phyloP scores from a whole-genome alignment of 2,113 vertebrate species.

The Oostethus manadensis region DNA sequence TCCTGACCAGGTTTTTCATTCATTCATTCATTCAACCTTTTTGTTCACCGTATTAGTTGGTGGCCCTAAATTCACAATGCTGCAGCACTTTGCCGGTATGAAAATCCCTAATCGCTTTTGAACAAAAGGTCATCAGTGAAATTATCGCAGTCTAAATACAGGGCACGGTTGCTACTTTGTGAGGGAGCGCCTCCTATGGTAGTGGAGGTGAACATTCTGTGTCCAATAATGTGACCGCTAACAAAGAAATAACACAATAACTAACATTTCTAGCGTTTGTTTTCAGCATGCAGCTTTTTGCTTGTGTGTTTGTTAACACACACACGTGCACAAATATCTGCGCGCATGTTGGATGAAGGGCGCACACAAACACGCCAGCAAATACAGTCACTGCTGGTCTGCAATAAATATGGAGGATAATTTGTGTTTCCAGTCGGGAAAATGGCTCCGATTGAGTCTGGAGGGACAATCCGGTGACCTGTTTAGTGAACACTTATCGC shows the following conservation, averaged over 20 bases:
- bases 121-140: too few species aligned
- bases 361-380: conserved; percentile 18
- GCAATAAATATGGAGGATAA: conserved; percentile 60
- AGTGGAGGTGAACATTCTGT: neutral
- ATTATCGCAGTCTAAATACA: too few species aligned
- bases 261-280: neutral
- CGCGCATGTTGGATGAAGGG: conserved; percentile 14
- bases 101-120: too few species aligned
- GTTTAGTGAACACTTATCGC: conserved; percentile 68
- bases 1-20: too few species aligned
- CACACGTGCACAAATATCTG: conserved; percentile 12
- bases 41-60: too few species aligned
- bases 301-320: too few species aligned
- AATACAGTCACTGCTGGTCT: conserved; percentile 45
- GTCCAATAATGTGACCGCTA: conserved; percentile 9
- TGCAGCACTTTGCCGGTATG: too few species aligned
- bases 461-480: conserved; percentile 63
- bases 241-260: neutral
- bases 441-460: conserved; percentile 63
- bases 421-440: conserved; percentile 63
- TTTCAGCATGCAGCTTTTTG: too few species aligned
- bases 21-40: too few species aligned
- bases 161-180: neutral
- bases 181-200: neutral
- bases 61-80: too few species aligned